These are phyloP conservation scores for Tetrao urogallus DNA, from an alignment of 2,113 vertebrate genomes.

Conservation along the genomic window DNA sequence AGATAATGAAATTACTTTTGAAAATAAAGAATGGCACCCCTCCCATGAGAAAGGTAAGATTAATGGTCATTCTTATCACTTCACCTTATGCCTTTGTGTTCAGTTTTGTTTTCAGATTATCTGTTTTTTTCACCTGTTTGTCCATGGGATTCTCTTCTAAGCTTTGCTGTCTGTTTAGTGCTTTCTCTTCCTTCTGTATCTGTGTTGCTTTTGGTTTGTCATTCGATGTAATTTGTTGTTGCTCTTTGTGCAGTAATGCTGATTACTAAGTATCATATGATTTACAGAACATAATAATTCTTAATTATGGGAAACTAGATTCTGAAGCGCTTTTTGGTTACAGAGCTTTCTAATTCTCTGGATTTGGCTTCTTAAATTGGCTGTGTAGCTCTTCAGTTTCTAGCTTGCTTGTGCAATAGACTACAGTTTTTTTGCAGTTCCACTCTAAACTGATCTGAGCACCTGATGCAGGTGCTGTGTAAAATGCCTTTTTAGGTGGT, in stretches of 20 bases:
- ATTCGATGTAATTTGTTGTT: not conserved
- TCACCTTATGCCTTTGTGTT: not conserved
- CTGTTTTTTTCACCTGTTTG: not conserved
- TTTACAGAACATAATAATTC: not conserved
- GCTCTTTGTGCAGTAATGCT: not conserved
- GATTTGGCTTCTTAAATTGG: not conserved
- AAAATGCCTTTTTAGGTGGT: not conserved
- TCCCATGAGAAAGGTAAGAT: conserved; percentile 94
- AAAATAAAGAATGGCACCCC: conserved; percentile 99
- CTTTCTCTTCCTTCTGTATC: not conserved
- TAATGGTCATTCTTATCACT: not conserved
- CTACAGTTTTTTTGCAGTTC: not conserved
- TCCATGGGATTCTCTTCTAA: not conserved
- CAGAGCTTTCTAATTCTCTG: not conserved
- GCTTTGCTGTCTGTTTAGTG: not conserved
- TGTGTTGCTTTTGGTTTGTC: not conserved
- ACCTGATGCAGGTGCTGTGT: not conserved
- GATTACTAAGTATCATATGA: not conserved
- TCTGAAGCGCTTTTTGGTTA: not conserved
- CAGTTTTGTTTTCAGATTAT: not conserved
- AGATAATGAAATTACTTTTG: conserved; percentile 98
- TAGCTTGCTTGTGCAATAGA: fast-evolving
- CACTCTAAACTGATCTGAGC: not conserved
- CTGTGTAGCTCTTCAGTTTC: not conserved
- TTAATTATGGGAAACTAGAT: not conserved